These are phyloP conservation scores for Cephus pulcher DNA, from an alignment of 2,888 invertebrate species.

Conservation along the genomic window DNA sequence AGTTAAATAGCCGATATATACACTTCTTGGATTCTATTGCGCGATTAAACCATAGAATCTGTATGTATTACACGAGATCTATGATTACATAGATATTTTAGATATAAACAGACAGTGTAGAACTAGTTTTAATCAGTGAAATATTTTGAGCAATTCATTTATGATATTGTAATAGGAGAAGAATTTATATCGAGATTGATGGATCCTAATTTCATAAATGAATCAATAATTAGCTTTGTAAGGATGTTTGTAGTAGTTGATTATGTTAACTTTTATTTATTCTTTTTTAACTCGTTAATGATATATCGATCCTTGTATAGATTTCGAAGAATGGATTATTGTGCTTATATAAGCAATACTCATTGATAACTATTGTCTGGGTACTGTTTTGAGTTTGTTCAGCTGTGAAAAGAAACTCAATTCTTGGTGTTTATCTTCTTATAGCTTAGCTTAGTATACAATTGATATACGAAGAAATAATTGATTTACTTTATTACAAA, in stretches of 20 bases:
- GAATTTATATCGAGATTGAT: too few relatives aligned
- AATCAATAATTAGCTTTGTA: too few relatives aligned
- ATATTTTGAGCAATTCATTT: not conserved
- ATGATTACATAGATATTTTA: not conserved
- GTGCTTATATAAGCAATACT: not conserved
- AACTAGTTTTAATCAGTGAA: not conserved
- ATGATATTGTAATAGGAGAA: not conserved
- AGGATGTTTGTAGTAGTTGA: too few relatives aligned
- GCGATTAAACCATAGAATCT: slow-evolving; percentile 15
- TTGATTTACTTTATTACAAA: slow-evolving; percentile 1
- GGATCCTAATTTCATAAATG: too few relatives aligned
- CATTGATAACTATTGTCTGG: not conserved
- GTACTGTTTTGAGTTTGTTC: slow-evolving; percentile 1
- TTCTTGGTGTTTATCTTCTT: not conserved
- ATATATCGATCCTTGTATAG: not conserved
- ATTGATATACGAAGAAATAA: not conserved
- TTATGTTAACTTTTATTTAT: not conserved
- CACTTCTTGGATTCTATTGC: slow-evolving; percentile 16
- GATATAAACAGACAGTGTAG: not conserved
- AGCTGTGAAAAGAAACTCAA: not conserved
- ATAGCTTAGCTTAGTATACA: not conserved
- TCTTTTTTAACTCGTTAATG: not conserved
- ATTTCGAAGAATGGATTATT: not conserved
- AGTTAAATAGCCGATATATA: slow-evolving; percentile 33
- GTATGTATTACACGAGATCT: not conserved